Percentiles rank a stretch among this genome's conserved stretches.
These are phyloP conservation scores for Petrolisthes manimaculis DNA, from an alignment of 2,888 invertebrate genomes.

Conservation along the genomic window DNA sequence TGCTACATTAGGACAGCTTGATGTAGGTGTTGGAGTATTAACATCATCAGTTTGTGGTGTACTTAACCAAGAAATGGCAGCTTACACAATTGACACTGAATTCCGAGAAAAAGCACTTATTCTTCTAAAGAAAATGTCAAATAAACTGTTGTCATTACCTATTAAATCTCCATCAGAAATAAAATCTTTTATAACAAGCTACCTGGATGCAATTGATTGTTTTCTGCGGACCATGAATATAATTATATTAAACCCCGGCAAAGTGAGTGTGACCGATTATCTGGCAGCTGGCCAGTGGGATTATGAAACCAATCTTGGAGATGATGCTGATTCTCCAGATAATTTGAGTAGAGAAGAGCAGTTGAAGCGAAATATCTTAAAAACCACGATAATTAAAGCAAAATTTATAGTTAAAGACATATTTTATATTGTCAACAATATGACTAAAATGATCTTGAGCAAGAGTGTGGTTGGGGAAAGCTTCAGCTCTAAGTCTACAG, in stretches of 20 bases:
- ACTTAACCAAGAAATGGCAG: slow-evolving; percentile 19
- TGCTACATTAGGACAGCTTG: slow-evolving; percentile 27
- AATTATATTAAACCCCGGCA: slow-evolving; percentile 35
- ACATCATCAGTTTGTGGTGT: slow-evolving; percentile 27
- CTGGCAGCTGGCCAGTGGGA: slow-evolving; percentile 23
- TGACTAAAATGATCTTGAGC: slow-evolving; percentile 24
- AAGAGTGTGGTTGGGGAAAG: slow-evolving; percentile 46
- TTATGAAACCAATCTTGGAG: slow-evolving; percentile 40
- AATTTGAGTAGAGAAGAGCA: slow-evolving; percentile 2
- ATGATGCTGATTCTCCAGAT: slow-evolving; percentile 8
- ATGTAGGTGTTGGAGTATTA: slow-evolving; percentile 29
- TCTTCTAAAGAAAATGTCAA: slow-evolving; percentile 32
- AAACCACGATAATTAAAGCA: slow-evolving; percentile 37
- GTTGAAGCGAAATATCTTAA: slow-evolving; percentile 28
- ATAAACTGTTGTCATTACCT: not conserved
- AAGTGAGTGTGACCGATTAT: slow-evolving; percentile 36
- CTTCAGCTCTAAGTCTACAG: slow-evolving; percentile 17
- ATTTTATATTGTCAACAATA: slow-evolving; percentile 38
- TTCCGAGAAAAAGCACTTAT: slow-evolving; percentile 28
- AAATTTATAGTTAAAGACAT: slow-evolving; percentile 37
- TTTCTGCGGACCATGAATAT: slow-evolving; percentile 42
- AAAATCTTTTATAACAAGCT: slow-evolving; percentile 14
- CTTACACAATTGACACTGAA: slow-evolving; percentile 43
- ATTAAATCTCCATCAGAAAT: slow-evolving; percentile 35
- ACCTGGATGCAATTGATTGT: slow-evolving; percentile 30